A percentile compares a stretch with the other conserved stretches of the same genome.
These are phyloP conservation scores for Cerceris rybyensis DNA, from an alignment of 2,888 invertebrate genomes.

Conservation along the genomic window DNA sequence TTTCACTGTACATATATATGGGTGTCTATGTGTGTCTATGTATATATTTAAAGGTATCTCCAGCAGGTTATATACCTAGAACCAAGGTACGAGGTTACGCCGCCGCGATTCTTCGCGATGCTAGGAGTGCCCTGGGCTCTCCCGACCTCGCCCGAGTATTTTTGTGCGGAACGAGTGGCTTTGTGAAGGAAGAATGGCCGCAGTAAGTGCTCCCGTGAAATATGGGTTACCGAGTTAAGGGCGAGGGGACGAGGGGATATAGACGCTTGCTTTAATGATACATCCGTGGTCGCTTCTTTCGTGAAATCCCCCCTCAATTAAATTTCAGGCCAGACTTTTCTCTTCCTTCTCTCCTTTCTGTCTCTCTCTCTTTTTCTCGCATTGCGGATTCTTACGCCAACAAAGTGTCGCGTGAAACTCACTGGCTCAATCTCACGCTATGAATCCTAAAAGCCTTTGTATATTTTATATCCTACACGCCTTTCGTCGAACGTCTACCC, in stretches of 20 bases:
- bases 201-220: slow-evolving; percentile 79
- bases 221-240: slow-evolving; percentile 80
- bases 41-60: slow-evolving; percentile 37
- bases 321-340: slow-evolving; percentile 53
- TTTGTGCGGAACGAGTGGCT: slow-evolving; percentile 76
- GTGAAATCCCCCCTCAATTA: slow-evolving; percentile 67
- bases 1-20: slow-evolving; percentile 6
- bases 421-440: slow-evolving; percentile 33
- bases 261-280: slow-evolving; percentile 76
- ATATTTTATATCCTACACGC: slow-evolving; percentile 18
- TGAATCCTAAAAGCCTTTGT: slow-evolving; percentile 30
- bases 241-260: slow-evolving; percentile 52
- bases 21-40: background rate
- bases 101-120: slow-evolving; percentile 62
- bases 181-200: slow-evolving; percentile 78
- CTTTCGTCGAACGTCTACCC: slow-evolving; percentile 11
- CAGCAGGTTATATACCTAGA: background rate
- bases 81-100: slow-evolving; percentile 49
- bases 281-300: slow-evolving; percentile 68
- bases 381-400: slow-evolving; percentile 11
- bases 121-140: slow-evolving; percentile 62
- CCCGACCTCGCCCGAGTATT: slow-evolving; percentile 72
- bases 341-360: slow-evolving; percentile 7
- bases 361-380: background rate
- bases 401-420: slow-evolving; percentile 31